Evolutionary conservation across 2,797 vertebrate species (phyloP).

Genomic region (Anguilla pacifica): DNA sequence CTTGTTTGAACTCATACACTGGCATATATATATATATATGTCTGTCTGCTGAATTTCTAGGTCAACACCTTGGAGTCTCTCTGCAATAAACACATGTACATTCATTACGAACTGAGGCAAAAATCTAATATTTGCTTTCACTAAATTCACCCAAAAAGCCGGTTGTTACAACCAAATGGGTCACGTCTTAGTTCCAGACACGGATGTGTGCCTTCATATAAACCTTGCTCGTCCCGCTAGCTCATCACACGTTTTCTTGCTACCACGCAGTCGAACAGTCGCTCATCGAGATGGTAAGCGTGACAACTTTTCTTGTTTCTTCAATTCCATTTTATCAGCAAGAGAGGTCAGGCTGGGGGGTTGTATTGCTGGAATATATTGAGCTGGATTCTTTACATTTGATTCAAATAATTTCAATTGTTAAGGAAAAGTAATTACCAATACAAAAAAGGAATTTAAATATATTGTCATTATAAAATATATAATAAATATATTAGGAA

Average conservation of each 20-base stretch:
- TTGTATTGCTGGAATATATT: neutral
- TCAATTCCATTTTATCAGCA: neutral
- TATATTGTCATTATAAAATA: neutral
- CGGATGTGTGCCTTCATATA: neutral
- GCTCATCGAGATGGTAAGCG: neutral
- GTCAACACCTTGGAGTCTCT: neutral
- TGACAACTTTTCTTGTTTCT: neutral
- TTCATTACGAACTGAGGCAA: neutral
- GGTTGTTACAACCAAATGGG: neutral
- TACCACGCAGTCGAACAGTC: neutral
- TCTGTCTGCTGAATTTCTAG: neutral
- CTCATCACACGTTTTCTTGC: neutral
- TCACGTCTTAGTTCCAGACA: neutral
- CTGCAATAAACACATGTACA: neutral
- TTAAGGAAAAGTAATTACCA: neutral
- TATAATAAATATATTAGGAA: neutral
- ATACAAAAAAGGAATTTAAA: neutral
- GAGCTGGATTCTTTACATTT: too few species aligned
- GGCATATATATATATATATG: neutral
- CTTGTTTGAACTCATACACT: too few species aligned
- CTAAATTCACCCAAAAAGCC: neutral
- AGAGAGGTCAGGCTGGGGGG: neutral
- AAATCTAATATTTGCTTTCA: constrained; percentile 1
- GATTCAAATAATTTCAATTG: neutral
- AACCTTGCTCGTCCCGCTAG: neutral